phyloP scores from a whole-genome alignment of 2,888 invertebrate species.

The Flexamia atlantica region DNA sequence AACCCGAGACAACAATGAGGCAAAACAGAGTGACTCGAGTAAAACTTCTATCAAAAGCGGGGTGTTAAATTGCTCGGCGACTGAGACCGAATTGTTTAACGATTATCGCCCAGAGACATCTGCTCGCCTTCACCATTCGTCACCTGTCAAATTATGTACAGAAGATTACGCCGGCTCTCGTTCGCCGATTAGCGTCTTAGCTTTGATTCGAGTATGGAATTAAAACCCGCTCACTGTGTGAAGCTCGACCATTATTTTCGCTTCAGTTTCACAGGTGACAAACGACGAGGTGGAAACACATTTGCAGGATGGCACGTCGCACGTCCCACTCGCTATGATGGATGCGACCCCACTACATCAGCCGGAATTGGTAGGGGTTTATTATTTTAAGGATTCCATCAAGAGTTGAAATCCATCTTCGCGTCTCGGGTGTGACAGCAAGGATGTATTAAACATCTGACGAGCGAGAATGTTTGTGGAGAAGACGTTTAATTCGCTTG shows the following conservation, averaged over 20 bases:
- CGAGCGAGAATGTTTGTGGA: neutral
- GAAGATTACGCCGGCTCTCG: constrained; percentile 49
- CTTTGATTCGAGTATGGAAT: constrained; percentile 13
- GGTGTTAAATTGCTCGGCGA: constrained; percentile 40
- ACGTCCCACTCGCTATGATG: neutral
- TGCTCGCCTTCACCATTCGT: constrained; percentile 24
- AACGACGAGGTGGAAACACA: constrained; percentile 38
- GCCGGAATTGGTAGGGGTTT: neutral
- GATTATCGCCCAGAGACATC: constrained; percentile 28
- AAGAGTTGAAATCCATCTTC: neutral
- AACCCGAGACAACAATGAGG: constrained; percentile 4
- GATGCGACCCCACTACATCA: neutral
- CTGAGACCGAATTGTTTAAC: constrained; percentile 41
- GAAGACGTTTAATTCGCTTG: neutral
- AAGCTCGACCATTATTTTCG: constrained; percentile 9
- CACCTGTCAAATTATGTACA: constrained; percentile 57
- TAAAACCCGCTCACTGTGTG: constrained; percentile 10
- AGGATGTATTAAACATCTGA: neutral
- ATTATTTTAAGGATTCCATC: neutral
- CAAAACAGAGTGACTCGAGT: constrained; percentile 6
- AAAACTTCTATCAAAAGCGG: constrained; percentile 51
- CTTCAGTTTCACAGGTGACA: constrained; percentile 30
- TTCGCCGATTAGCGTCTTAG: constrained; percentile 47
- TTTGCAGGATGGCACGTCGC: constrained; percentile 22
- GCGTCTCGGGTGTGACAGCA: neutral